phyloP scores from a whole-genome alignment of 2,888 invertebrate species.

The Pammene aurita region DNA sequence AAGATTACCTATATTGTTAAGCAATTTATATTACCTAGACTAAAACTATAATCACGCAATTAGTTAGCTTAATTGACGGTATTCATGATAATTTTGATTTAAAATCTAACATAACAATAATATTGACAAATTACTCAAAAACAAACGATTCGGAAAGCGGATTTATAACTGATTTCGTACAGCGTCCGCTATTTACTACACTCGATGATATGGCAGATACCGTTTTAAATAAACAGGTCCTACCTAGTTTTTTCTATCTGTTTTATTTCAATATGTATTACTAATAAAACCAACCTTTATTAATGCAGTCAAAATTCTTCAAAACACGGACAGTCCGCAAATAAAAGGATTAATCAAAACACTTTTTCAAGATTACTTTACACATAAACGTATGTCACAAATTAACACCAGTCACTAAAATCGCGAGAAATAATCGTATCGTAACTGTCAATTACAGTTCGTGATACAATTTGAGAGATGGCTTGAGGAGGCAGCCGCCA shows the following conservation, averaged over 20 bases:
- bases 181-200: constrained; percentile 5
- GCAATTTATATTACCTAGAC: too few relatives aligned
- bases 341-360: constrained; percentile 1
- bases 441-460: constrained; percentile 37
- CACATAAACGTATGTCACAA: constrained; percentile 14
- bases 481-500: constrained; percentile 61
- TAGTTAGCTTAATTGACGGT: too few relatives aligned
- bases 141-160: constrained; percentile 23
- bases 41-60: too few relatives aligned
- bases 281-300: constrained; percentile 4
- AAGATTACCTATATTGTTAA: too few relatives aligned
- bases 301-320: not conserved
- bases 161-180: constrained; percentile 23
- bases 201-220: not conserved
- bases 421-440: constrained; percentile 43
- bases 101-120: not conserved
- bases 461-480: constrained; percentile 46
- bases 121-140: constrained; percentile 1
- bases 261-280: not conserved
- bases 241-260: not conserved
- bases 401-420: constrained; percentile 30
- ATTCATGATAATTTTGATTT: too few relatives aligned
- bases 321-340: not conserved
- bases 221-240: not conserved
- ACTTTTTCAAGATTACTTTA: constrained; percentile 20